Evolutionary conservation across 2,888 invertebrate species (phyloP), one percentile per base, ranked within the genome.

Genomic region (Drosophila melanocephala): DNA sequence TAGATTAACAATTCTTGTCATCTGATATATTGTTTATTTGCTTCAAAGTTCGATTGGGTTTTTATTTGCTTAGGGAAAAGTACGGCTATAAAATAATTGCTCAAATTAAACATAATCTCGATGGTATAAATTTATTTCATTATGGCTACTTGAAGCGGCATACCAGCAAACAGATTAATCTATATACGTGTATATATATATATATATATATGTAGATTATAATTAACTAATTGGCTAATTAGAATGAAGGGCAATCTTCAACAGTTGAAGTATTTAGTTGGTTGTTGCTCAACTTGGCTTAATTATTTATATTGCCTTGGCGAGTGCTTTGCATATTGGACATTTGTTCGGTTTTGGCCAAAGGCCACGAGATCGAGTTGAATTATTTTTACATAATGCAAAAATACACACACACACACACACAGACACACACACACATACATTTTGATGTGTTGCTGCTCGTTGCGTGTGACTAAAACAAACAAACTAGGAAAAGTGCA

Each of bases 341-440:
- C 52, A 30, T n/a, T 62, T 66, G 39, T 33, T 42, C 33, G 22
- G 39, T 28, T 58, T 58, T 22, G 30, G 61, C 42, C 42, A 55
- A 56, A 61, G 72, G 50, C n/a, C 60, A 32, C 1, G 3, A 19
- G 70, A 33, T 73, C 56, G 33, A 56, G 62, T 73, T 73, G 47
- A 67, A 67, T 57, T 63, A 59, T 67, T 65, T 82, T 76, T 77
- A 68, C 83, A 87, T 83, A 86, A 72, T 79, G 72, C 73, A 47
- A 26, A 26, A 47, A 22, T 47, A 26, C 22, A 4, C 7, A 7
- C 44, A 22, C 14, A 14, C 4, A 22, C n/a, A 42, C 26, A 26
- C 26, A 26, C 26, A 16, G 1, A 47, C 22, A 42, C 19, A 19
- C 3, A 0, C 28, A 28, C 28, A 37, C 12, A 22, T 4, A 26